These are phyloP conservation scores for Hylomyscus alleni DNA, from an alignment of 2,797 vertebrate genomes.

Conservation along the genomic window DNA sequence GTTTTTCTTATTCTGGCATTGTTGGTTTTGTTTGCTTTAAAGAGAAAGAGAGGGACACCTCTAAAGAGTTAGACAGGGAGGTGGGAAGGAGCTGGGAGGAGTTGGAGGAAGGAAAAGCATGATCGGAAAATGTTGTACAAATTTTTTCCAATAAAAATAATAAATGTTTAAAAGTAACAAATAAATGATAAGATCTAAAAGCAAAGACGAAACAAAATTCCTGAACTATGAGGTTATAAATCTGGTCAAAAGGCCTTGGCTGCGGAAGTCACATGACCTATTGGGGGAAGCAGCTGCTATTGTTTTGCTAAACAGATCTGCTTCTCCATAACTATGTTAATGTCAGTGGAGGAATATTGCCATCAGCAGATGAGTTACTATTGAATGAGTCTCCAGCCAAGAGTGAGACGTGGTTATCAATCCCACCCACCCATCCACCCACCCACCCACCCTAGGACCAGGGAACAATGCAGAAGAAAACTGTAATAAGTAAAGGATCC, in stretches of 20 bases:
- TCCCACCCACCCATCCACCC: neutral
- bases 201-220: neutral
- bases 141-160: neutral
- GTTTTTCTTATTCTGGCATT: neutral
- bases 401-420: neutral
- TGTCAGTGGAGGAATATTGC: neutral
- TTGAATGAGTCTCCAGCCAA: neutral
- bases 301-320: neutral
- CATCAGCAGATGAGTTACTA: neutral
- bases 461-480: neutral
- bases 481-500: neutral
- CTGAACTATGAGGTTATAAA: neutral
- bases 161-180: neutral
- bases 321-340: neutral
- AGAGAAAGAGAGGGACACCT: neutral
- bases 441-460: neutral
- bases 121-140: neutral
- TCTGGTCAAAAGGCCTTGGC: neutral
- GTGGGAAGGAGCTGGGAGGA: neutral
- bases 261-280: neutral
- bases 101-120: neutral
- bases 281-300: neutral
- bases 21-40: neutral
- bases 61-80: neutral
- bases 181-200: neutral